Conservation (phyloP, 2,797 vertebrate species). For the Pangasius larnaudii region DNA sequence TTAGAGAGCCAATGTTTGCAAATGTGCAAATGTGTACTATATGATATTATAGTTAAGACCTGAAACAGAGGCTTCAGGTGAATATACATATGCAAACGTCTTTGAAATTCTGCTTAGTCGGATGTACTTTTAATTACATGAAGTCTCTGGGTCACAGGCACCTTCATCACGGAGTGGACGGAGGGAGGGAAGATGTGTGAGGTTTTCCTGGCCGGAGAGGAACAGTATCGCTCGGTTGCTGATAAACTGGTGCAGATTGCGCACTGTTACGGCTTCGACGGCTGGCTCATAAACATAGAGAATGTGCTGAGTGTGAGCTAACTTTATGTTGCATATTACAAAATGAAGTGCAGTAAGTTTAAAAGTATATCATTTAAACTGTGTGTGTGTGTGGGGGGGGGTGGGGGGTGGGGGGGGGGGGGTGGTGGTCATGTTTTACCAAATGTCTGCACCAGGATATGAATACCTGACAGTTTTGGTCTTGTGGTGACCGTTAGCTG, state of each 20-base stretch:
- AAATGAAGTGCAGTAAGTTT: background rate
- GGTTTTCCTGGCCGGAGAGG: constrained; percentile 81
- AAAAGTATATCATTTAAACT: background rate
- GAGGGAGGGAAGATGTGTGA: constrained; percentile 80
- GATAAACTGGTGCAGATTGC: constrained; percentile 87
- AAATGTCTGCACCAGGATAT: background rate
- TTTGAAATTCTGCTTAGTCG: background rate
- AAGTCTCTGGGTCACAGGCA: constrained; percentile 74
- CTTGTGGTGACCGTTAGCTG: background rate
- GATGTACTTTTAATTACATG: background rate
- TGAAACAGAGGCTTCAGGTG: background rate
- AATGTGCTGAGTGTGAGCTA: constrained; percentile 86
- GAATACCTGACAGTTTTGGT: background rate
- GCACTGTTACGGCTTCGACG: constrained; percentile 84
- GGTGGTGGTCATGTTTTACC: background rate
- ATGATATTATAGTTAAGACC: background rate
- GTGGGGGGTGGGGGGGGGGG: too few species aligned
- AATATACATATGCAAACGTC: background rate
- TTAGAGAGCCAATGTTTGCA: background rate
- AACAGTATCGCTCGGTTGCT: constrained; percentile 76
- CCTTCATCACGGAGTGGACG: constrained; percentile 92
- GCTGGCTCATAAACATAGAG: constrained; percentile 95
- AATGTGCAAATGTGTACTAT: background rate
- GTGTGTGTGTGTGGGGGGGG: background rate
- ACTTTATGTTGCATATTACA: background rate